Percentiles rank a stretch among this genome's conserved stretches.
These are phyloP conservation scores for Autographa gamma DNA, from an alignment of 2,888 invertebrate genomes.

Conservation along the genomic window DNA sequence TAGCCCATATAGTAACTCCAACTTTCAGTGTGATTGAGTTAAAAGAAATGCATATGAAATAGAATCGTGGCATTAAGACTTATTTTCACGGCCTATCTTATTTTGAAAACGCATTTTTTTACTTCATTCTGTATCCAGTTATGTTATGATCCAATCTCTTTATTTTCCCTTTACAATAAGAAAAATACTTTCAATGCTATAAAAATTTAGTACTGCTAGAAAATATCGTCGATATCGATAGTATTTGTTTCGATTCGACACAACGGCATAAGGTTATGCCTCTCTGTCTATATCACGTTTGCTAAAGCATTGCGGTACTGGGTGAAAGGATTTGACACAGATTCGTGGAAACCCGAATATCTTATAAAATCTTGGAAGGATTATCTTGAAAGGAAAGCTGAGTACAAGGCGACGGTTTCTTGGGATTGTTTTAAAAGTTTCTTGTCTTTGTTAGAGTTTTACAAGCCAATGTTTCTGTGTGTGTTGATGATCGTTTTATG, in stretches of 20 bases:
- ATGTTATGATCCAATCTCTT: not conserved
- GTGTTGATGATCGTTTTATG: constrained; percentile 17
- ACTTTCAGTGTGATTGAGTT: too few species aligned
- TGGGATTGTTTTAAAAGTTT: constrained; percentile 40
- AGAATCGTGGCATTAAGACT: too few species aligned
- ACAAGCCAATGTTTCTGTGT: constrained; percentile 47
- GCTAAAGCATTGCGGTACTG: constrained; percentile 57
- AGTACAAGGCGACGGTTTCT: constrained; percentile 35
- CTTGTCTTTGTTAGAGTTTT: constrained; percentile 39
- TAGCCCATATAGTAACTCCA: too few species aligned
- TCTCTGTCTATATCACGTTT: constrained; percentile 49
- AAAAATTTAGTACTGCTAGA: not conserved
- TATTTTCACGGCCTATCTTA: too few species aligned
- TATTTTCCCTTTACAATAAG: too few species aligned
- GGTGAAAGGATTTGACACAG: constrained; percentile 53
- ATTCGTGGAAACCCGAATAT: constrained; percentile 51
- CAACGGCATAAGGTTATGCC: constrained; percentile 35
- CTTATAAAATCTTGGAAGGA: constrained; percentile 55
- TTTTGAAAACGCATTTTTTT: too few species aligned
- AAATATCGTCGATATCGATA: constrained; percentile 46
- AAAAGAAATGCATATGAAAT: too few species aligned
- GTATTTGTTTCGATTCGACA: constrained; percentile 44
- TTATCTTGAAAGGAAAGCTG: constrained; percentile 49
- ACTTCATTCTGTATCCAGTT: too few species aligned
- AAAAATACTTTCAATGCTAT: not conserved